These are phyloP conservation scores for Neodiprion fabricii DNA, from an alignment of 1,140 invertebrate species.

Conservation along the genomic window DNA sequence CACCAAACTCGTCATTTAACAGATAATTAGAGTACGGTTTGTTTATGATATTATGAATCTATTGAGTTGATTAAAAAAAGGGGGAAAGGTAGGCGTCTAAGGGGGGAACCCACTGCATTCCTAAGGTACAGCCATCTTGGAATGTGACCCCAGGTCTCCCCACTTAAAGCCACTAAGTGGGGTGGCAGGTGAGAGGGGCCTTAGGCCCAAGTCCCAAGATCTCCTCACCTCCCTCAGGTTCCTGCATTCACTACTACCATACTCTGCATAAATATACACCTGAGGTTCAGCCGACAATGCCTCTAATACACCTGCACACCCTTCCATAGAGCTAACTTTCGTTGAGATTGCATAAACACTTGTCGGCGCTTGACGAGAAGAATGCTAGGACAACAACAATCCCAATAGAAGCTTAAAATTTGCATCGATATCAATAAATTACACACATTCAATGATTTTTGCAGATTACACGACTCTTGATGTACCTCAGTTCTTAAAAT, in stretches of 20 bases:
- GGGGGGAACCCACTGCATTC: slow-evolving; percentile 63
- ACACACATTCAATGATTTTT: too few relatives aligned
- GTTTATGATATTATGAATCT: slow-evolving; percentile 49
- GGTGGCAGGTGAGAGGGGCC: slow-evolving; percentile 25
- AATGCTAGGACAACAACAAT: not conserved
- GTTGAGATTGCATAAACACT: not conserved
- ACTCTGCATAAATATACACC: slow-evolving; percentile 10
- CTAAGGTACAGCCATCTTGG: slow-evolving; percentile 64
- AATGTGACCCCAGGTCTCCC: slow-evolving; percentile 61
- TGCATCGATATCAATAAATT: not conserved
- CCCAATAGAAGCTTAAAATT: not conserved
- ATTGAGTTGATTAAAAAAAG: slow-evolving; percentile 55
- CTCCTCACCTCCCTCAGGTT: not conserved
- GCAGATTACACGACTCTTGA: too few relatives aligned
- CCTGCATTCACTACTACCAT: not conserved
- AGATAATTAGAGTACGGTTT: slow-evolving; percentile 22
- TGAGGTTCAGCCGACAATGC: not conserved
- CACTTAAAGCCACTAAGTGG: slow-evolving; percentile 45
- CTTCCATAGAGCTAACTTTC: not conserved
- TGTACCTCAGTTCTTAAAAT: too few relatives aligned
- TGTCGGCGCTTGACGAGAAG: not conserved
- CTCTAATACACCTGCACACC: not conserved
- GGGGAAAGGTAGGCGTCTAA: slow-evolving; percentile 50
- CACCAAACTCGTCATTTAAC: not conserved
- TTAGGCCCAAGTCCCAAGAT: slow-evolving; percentile 1